Evolutionary conservation across 2,797 vertebrate genomes (phyloP).

Genomic region (Chelonia mydas): DNA sequence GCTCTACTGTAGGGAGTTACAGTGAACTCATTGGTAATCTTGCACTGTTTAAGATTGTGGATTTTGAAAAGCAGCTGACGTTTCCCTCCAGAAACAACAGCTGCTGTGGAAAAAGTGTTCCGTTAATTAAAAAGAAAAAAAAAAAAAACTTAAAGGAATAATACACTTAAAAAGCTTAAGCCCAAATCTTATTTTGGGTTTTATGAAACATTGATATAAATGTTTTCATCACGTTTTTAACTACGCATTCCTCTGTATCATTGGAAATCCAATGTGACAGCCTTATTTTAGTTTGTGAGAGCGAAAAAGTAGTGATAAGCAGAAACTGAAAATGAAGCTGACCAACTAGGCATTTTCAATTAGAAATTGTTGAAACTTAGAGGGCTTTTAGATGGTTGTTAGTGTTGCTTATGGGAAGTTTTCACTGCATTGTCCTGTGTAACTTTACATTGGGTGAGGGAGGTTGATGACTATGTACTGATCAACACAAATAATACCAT

Average conservation of each 20-base stretch:
- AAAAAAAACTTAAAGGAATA: background rate
- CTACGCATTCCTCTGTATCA: background rate
- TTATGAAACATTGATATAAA: background rate
- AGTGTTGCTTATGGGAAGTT: background rate
- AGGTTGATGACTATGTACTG: rapidly evolving
- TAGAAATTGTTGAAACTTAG: background rate
- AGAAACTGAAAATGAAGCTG: background rate
- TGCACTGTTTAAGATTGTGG: background rate
- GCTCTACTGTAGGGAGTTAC: rapidly evolving
- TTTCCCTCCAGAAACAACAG: background rate
- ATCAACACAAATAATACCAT: background rate
- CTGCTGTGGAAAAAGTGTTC: background rate
- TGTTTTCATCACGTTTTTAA: background rate
- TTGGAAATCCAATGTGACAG: background rate
- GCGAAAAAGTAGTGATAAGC: rapidly evolving
- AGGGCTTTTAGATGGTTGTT: no score
- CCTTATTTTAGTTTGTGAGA: background rate
- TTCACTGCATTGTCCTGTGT: background rate
- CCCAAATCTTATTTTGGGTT: background rate
- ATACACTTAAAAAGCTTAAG: background rate
- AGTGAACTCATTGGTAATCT: background rate
- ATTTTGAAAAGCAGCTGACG: background rate
- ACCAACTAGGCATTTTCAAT: background rate
- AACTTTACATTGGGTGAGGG: background rate
- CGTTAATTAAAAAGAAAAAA: background rate